Evolutionary conservation across 2,113 vertebrate genomes (phyloP).

Genomic region (Trichechus manatus): DNA sequence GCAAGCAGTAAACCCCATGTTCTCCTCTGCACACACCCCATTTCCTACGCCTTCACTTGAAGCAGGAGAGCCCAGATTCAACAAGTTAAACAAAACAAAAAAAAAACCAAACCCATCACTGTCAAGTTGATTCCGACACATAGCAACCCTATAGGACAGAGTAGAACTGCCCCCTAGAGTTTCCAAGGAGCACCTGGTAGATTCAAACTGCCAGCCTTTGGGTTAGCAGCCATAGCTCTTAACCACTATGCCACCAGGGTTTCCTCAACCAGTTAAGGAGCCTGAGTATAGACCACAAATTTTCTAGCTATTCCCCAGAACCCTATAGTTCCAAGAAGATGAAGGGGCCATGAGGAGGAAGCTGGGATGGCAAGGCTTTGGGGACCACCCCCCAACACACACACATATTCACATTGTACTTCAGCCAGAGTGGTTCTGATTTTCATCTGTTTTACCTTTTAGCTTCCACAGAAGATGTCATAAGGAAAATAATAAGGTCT

Average conservation of each 20-base stretch:
- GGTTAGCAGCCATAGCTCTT: no score
- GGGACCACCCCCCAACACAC: no score
- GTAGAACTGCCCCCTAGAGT: no score
- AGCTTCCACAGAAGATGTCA: not conserved
- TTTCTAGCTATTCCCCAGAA: not conserved
- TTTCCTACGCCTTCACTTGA: not conserved
- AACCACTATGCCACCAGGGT: no score
- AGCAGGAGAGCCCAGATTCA: not conserved
- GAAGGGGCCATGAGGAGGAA: not conserved
- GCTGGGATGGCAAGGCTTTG: not conserved
- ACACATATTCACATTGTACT: not conserved
- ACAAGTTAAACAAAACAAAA: no score
- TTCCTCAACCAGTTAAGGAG: not conserved
- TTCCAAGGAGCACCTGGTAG: no score
- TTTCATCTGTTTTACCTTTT: not conserved
- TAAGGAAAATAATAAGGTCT: not conserved
- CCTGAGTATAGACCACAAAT: not conserved
- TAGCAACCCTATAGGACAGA: no score
- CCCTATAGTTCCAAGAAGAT: not conserved
- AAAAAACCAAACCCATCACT: no score
- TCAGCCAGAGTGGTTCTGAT: not conserved
- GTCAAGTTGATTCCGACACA: no score
- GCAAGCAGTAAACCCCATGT: not conserved
- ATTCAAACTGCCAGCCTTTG: no score
- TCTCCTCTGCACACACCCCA: not conserved